A percentile compares a stretch with the other conserved stretches of the same genome.
These are phyloP conservation scores for Miniopterus natalensis DNA, from an alignment of 2,113 vertebrate genomes.

Conservation along the genomic window DNA sequence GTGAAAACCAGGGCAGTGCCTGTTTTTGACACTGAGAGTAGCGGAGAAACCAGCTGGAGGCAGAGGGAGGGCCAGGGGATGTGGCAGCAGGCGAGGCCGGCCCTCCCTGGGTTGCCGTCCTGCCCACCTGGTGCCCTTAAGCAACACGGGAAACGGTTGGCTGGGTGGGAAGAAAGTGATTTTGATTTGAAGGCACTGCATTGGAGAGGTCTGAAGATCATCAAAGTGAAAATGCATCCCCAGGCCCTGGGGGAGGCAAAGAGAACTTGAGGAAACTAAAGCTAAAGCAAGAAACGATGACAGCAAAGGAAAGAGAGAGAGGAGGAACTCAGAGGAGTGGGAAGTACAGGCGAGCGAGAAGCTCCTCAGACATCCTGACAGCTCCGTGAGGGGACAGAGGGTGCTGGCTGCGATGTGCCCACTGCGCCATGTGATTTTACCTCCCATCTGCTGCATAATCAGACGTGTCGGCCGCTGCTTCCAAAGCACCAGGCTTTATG, in stretches of 20 bases:
- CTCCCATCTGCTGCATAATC: constrained; percentile 7
- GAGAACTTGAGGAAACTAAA: not conserved
- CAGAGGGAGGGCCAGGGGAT: accelerated
- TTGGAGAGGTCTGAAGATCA: not conserved
- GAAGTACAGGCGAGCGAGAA: not conserved
- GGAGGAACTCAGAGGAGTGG: not conserved
- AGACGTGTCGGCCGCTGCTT: not conserved
- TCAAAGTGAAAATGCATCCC: not conserved
- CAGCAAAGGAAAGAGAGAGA: not conserved
- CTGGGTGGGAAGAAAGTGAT: not conserved
- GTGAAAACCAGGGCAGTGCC: not conserved
- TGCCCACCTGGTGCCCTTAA: not conserved
- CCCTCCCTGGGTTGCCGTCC: not conserved
- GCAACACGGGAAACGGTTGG: not conserved
- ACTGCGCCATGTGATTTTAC: not conserved
- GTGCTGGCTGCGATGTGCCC: not conserved
- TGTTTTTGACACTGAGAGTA: not conserved
- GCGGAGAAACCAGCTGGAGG: too few relatives aligned
- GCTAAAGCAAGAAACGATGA: not conserved
- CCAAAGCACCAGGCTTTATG: not conserved
- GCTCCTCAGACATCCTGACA: not conserved
- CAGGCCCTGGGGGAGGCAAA: not conserved
- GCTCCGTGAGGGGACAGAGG: not conserved
- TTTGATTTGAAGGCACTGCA: not conserved
- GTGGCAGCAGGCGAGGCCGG: not conserved